Base-by-base conservation (phyloP, 2,113 vertebrate genomes). In the Arothron firmamentum region DNA sequence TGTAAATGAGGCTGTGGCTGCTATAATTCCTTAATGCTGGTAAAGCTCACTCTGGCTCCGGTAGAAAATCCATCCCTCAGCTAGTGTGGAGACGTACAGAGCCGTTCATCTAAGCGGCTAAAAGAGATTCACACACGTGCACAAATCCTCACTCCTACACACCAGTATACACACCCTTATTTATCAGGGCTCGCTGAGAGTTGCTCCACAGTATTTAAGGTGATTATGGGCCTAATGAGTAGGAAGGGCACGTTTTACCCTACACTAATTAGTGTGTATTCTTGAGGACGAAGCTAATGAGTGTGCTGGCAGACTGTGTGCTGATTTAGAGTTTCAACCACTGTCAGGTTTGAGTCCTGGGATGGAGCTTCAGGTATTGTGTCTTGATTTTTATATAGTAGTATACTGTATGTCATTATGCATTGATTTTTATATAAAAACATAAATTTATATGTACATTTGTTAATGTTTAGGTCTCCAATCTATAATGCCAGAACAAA, bases 201-300 rank as follows among this genome's bases (percentile, higher is more conserved):
- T 86, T 84, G 52, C 62, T 77, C 59, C 42, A 54, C 74, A 53
- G 81, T 72, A 73, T 79, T 85, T 74, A 78, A 84, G 67, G 81
- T 87, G 81, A 89, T 89, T 86, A 87, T 65, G 49, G 71, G 52
- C 67, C 72, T 87, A 88, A 88, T 83, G 81, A 88, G 83, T 74
- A 74, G 82, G 82, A 83, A 65, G 82, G 74, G 78, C 61, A 74
- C 56, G 72, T 81, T 74, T 81, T 74, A 81, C 78, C 61, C 48
- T 64, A 41, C 41, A 55, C 83, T 84, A 81, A 86, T 89, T 84
- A 82, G 80, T 79, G 81, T 73, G 70, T 77, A 59, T 81, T 87
- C 60, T 50, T 48, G 48, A 67, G 62, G 52, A 82, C 72, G 72
- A 66, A 61, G 67, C 67, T 88, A 87, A 84, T 86, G 83, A 83